Conservation (phyloP, 37 sponge, comb jelly and placozoan species). For the Diacarnus erythraeanus region DNA sequence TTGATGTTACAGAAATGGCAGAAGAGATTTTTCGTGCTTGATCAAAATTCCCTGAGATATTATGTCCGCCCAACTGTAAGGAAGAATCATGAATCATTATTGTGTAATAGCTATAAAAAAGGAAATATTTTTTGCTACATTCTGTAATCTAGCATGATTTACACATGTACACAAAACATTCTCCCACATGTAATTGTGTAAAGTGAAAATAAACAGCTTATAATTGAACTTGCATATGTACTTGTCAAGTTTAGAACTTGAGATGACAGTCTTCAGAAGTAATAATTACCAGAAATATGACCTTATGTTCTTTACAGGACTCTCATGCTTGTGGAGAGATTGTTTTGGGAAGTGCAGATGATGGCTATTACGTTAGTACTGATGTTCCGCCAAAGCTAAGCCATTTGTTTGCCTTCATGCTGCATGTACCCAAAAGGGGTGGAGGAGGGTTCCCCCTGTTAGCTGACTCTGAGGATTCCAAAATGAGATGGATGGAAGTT, state of each 20-base stretch:
- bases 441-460: conserved; percentile 52
- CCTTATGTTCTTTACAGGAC: conserved; percentile 40
- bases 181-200: too few relatives aligned
- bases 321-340: conserved; percentile 75
- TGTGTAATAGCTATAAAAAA: background rate
- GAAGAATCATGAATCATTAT: background rate
- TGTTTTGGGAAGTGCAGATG: conserved; percentile 21
- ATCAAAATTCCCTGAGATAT: conserved; percentile 59
- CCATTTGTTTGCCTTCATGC: conserved; percentile 36
- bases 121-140: too few relatives aligned
- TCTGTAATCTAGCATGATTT: too few relatives aligned
- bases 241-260: background rate
- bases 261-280: background rate
- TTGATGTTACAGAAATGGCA: conserved; percentile 56
- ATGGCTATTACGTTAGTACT: conserved; percentile 26
- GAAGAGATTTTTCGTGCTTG: conserved; percentile 76
- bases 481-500: conserved; percentile 45
- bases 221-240: too few relatives aligned
- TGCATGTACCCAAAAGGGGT: conserved; percentile 36
- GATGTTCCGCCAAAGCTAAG: conserved; percentile 45
- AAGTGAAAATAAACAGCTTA: too few relatives aligned
- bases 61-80: conserved; percentile 59
- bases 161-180: too few relatives aligned
- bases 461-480: conserved; percentile 45
- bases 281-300: background rate